These are phyloP conservation scores for Pristionchus fissidentatus DNA, from an alignment of 2,888 invertebrate genomes.

Conservation along the genomic window DNA sequence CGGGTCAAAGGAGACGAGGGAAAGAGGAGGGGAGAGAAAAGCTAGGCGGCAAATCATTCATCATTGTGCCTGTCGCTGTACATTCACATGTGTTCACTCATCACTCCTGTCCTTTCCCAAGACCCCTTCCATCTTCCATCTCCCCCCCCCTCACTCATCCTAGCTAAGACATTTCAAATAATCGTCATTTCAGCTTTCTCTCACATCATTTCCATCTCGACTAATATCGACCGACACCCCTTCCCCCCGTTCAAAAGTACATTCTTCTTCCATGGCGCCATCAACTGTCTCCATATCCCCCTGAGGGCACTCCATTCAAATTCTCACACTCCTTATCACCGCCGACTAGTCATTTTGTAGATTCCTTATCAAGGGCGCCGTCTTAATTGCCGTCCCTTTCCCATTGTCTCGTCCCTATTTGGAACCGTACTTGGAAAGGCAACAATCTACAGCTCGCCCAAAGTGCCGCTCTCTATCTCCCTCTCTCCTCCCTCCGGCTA, in stretches of 20 bases:
- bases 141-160: background rate
- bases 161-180: background rate
- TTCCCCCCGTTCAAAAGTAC: slow-evolving; percentile 11
- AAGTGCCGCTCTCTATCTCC: background rate
- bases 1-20: too few relatives aligned
- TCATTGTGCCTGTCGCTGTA: slow-evolving; percentile 26
- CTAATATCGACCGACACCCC: background rate
- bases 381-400: slow-evolving; percentile 15
- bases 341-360: background rate
- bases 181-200: background rate
- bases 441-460: too few relatives aligned
- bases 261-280: background rate
- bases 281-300: slow-evolving; percentile 9
- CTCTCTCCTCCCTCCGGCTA: background rate
- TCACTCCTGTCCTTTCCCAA: slow-evolving; percentile 33
- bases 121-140: slow-evolving; percentile 25
- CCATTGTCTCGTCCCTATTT: background rate
- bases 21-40: background rate
- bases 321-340: background rate
- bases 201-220: background rate
- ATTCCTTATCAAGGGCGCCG: background rate
- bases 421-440: background rate
- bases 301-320: slow-evolving; percentile 18
- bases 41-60: slow-evolving; percentile 33
- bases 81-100: slow-evolving; percentile 37